Base-by-base conservation (phyloP, 1,140 invertebrate species). In the Tetragonula clypearis region DNA sequence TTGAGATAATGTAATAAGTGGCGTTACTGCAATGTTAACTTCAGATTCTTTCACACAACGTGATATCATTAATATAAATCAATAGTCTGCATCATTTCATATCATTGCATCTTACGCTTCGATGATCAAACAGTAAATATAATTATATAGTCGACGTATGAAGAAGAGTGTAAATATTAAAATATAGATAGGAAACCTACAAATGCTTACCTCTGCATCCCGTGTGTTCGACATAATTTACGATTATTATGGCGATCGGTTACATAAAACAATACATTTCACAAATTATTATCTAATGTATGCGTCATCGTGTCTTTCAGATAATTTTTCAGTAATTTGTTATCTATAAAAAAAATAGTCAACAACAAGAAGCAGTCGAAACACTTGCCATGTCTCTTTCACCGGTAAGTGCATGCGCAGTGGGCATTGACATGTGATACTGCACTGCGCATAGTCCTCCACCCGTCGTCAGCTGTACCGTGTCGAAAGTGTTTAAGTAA, bases 141-240 rank as follows among this genome's bases (percentile, higher is more conserved):
- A 53, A 58, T 69, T 30, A 35, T 30, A 2, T 76, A 14, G 5
- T 60, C 17, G 55, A 2, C 17, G 21, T 53, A 23, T 53, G 60
- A 30, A 68, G 60, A 30, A 68, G 77, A 66, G 14, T 12, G 23
- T 5, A 66, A 76, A 49, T 82, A 53, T 9, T 69, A 66, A 79
- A 58, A 65, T 58, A n/a, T 56, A 41, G 11, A 65, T 49, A 55
- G 65, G 14, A 72, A 79, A 79, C 5, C 2, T 72, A 72, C 21
- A 72, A 72, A 35, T 41, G 30, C 88, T 89, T 76, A 92, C 92
- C 88, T 91, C 87, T 35, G 78, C 74, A 74, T 93, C 87, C 53
- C 82, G 90, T 41, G 87, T 82, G 21, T 80, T 86, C 85, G 92
- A 87, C 92, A 94, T 93, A 82, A 84, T 92, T 75, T 26, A n/a